These are phyloP conservation scores for Meandrusa payeni DNA, from an alignment of 2,888 invertebrate genomes.

Conservation along the genomic window DNA sequence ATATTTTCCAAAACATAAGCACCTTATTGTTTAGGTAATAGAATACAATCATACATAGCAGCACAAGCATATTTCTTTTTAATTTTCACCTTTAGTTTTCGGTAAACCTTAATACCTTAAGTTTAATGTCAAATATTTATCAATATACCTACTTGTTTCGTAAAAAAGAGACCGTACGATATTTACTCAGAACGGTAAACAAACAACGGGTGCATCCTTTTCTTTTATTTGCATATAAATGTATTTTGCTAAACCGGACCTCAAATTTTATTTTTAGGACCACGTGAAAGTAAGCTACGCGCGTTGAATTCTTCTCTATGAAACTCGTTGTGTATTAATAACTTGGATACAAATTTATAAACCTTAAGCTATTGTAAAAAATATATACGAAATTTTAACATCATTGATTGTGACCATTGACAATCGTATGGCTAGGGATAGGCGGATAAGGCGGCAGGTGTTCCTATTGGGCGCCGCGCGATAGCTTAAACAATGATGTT, in stretches of 20 bases:
- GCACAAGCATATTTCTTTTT: too few species aligned
- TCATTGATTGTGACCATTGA: neutral
- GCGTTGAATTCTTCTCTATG: constrained; percentile 47
- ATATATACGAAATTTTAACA: neutral
- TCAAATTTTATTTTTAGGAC: constrained; percentile 3
- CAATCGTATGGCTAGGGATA: constrained; percentile 5
- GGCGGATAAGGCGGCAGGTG: constrained; percentile 28
- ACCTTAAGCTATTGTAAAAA: too few species aligned
- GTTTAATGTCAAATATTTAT: too few species aligned
- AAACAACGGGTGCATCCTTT: neutral
- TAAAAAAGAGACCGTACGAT: too few species aligned
- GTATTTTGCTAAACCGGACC: neutral
- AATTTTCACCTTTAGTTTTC: too few species aligned
- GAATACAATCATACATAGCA: too few species aligned
- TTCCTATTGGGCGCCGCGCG: constrained; percentile 24
- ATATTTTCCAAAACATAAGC: constrained; percentile 9
- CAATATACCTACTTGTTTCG: too few species aligned
- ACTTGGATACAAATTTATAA: neutral
- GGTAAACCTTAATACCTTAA: too few species aligned
- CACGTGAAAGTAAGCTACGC: constrained; percentile 20
- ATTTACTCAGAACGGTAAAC: too few species aligned
- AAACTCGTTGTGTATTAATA: constrained; percentile 3
- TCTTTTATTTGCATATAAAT: neutral
- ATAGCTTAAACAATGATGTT: constrained; percentile 36
- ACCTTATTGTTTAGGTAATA: too few species aligned